Evolutionary conservation across 2,113 vertebrate genomes (phyloP).

Genomic region (Sapajus apella): DNA sequence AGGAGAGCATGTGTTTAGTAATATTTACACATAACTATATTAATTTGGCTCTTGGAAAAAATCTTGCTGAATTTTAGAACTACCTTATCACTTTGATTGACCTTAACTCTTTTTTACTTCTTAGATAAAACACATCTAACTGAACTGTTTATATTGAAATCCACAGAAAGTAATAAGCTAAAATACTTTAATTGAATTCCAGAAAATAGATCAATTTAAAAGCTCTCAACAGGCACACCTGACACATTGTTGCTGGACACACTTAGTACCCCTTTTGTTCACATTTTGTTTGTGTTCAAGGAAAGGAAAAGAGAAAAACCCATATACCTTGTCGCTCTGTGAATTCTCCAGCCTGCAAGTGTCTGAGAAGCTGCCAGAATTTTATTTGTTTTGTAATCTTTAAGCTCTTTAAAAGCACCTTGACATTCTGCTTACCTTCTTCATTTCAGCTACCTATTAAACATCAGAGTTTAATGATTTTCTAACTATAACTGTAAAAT

Average conservation of each 20-base stretch:
- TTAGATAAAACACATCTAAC: slow-evolving; percentile 51
- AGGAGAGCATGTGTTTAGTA: neutral
- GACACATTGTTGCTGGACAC: neutral
- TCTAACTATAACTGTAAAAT: slow-evolving; percentile 64
- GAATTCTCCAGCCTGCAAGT: slow-evolving; percentile 30
- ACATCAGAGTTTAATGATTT: slow-evolving; percentile 71
- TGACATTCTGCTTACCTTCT: slow-evolving; percentile 72
- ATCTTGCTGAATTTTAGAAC: neutral
- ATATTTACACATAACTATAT: neutral
- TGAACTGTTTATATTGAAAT: slow-evolving; percentile 52
- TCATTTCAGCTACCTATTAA: slow-evolving; percentile 66
- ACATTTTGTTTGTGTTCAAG: slow-evolving; percentile 59
- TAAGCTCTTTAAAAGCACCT: slow-evolving; percentile 62
- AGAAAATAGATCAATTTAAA: neutral
- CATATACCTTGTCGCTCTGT: slow-evolving; percentile 28
- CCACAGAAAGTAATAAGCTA: neutral
- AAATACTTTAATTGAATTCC: slow-evolving; percentile 19
- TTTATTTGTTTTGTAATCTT: slow-evolving; percentile 75
- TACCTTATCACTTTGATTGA: neutral
- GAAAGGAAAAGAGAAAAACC: neutral
- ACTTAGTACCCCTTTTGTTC: neutral
- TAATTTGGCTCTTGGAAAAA: neutral
- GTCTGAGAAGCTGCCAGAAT: slow-evolving; percentile 43
- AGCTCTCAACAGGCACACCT: slow-evolving; percentile 27
- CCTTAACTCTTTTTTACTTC: neutral